These are phyloP conservation scores for Oenanthe oenanthe DNA, from an alignment of 2,113 vertebrate species.

Conservation along the genomic window DNA sequence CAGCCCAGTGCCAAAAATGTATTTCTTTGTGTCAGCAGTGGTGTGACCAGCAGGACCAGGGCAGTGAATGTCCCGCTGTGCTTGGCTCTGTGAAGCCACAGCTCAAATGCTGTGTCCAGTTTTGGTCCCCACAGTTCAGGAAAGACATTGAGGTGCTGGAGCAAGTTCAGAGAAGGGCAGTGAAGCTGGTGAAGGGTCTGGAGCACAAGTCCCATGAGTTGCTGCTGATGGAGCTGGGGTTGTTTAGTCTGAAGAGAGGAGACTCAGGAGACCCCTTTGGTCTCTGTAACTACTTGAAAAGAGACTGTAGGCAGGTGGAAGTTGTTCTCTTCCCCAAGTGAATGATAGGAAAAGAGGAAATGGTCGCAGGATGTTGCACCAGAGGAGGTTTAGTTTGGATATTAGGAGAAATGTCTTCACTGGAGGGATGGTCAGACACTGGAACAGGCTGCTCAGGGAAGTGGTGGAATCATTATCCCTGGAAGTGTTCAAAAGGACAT, in stretches of 20 bases:
- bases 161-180: neutral
- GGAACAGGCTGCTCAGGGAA: neutral
- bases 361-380: neutral
- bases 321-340: neutral
- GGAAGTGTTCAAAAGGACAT: neutral
- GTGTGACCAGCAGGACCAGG: neutral
- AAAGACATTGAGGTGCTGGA: neutral
- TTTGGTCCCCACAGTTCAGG: neutral
- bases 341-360: neutral
- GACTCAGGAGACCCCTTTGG: neutral
- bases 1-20: neutral
- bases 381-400: neutral
- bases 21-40: neutral
- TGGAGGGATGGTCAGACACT: neutral
- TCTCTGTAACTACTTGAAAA: neutral
- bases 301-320: neutral
- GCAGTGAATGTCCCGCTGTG: too few species aligned
- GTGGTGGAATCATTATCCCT: neutral
- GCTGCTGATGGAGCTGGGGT: neutral
- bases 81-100: neutral
- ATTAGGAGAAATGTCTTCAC: neutral
- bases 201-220: neutral
- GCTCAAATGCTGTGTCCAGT: neutral
- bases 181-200: neutral
- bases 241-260: neutral